phyloP scores from a whole-genome alignment of 23 tunicate species.

The Oikopleura vanhoeffeni region DNA sequence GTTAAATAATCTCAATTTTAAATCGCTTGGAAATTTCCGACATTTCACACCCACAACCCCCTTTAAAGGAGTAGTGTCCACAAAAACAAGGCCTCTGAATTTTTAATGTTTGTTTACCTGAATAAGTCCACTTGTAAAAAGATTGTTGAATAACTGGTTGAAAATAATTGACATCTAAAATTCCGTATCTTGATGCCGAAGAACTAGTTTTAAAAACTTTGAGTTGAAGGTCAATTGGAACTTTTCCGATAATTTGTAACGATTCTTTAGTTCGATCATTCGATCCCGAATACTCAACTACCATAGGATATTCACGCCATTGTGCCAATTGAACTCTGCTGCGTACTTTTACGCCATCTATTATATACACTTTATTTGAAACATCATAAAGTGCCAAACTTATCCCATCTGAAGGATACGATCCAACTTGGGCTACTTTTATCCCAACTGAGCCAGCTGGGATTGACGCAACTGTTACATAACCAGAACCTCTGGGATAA shows the following conservation, averaged over 20 bases:
- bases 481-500: neutral
- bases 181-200: neutral
- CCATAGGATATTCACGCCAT: neutral
- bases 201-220: neutral
- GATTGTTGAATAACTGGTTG: neutral
- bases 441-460: neutral
- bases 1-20: too few relatives aligned
- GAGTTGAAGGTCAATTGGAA: neutral
- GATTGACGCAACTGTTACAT: neutral
- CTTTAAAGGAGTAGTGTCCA: too few relatives aligned
- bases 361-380: neutral
- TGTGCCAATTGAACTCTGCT: neutral
- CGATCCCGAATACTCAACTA: neutral
- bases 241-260: neutral
- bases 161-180: neutral
- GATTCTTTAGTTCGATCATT: neutral
- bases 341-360: neutral
- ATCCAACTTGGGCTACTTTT: neutral
- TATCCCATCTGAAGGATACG: neutral
- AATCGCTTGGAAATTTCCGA: too few relatives aligned
- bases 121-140: neutral
- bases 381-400: neutral
- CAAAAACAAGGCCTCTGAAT: too few relatives aligned
- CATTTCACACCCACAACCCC: too few relatives aligned
- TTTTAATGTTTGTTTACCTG: too few relatives aligned